phyloP scores from a whole-genome alignment of 1,140 invertebrate species.

The Bombus sylvicola region DNA sequence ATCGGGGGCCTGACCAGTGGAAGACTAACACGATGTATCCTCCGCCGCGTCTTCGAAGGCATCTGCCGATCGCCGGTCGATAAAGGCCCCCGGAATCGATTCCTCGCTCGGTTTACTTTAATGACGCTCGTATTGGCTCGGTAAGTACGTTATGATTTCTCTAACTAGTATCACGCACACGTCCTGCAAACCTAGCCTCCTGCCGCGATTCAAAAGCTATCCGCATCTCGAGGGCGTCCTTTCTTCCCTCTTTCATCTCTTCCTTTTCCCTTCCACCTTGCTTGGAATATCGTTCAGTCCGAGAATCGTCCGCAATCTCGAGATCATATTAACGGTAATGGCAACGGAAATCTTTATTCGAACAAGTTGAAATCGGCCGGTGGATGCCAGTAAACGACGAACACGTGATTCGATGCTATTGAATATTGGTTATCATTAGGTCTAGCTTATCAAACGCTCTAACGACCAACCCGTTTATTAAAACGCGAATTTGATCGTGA shows the following conservation, averaged over 20 bases:
- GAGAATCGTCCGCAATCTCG: constrained; percentile 67
- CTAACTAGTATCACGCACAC: constrained; percentile 73
- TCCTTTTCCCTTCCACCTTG: too few species aligned
- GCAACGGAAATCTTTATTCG: constrained; percentile 64
- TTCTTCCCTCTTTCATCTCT: constrained; percentile 1
- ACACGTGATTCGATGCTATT: constrained; percentile 8
- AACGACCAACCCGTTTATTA: constrained; percentile 47
- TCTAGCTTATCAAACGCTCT: not conserved
- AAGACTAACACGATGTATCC: constrained; percentile 34
- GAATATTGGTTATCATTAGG: not conserved
- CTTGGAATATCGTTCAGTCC: constrained; percentile 24
- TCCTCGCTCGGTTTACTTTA: constrained; percentile 68
- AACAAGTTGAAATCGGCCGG: constrained; percentile 62
- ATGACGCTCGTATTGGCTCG: constrained; percentile 64
- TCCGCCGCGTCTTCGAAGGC: constrained; percentile 21
- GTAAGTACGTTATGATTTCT: constrained; percentile 76
- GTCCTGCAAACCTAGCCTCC: constrained; percentile 64
- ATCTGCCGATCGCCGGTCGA: constrained; percentile 48
- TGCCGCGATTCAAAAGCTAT: constrained; percentile 34
- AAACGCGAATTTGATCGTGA: constrained; percentile 38
- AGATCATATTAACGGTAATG: constrained; percentile 77
- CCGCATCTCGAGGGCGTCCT: constrained; percentile 8
- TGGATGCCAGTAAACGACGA: constrained; percentile 12
- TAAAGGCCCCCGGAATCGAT: constrained; percentile 65
- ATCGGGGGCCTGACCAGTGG: constrained; percentile 3